A percentile compares a stretch with the other conserved stretches of the same genome.
These are phyloP conservation scores for Rhea pennata DNA, from an alignment of 2,113 vertebrate species.

Conservation along the genomic window DNA sequence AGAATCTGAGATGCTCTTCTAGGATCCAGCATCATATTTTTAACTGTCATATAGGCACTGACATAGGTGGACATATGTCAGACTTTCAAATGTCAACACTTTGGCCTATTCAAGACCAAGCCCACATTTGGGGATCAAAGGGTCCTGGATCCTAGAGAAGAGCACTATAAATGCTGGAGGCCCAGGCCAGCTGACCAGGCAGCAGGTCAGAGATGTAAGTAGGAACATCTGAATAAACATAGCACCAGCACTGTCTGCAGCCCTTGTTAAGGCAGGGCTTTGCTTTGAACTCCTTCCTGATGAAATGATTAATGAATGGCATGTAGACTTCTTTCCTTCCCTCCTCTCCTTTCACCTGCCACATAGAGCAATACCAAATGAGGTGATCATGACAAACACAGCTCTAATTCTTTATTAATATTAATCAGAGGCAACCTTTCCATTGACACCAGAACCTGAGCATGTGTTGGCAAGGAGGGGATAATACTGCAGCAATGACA, in stretches of 20 bases:
- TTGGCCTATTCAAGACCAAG: background rate
- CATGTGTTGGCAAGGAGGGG: constrained; percentile 59
- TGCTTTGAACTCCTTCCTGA: constrained; percentile 64
- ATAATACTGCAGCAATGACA: constrained; percentile 68
- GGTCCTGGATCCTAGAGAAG: background rate
- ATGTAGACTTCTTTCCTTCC: constrained; percentile 52
- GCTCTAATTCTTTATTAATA: constrained; percentile 81
- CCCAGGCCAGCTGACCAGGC: background rate
- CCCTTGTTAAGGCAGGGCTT: constrained; percentile 39
- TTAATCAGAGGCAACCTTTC: constrained; percentile 79
- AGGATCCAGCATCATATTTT: background rate
- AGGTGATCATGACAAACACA: constrained; percentile 69
- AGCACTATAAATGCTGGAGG: background rate
- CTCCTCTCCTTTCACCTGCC: constrained; percentile 33
- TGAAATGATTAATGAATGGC: constrained; percentile 64
- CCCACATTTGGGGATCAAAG: fast-evolving
- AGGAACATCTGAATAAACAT: constrained; percentile 14
- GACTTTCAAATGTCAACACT: background rate
- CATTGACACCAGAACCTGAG: constrained; percentile 56
- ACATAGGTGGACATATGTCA: background rate
- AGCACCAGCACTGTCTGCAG: background rate
- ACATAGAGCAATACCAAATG: constrained; percentile 63
- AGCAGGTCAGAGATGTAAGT: background rate
- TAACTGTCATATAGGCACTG: background rate
- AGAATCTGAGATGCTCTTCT: background rate